Conservation (phyloP, 2,797 vertebrate genomes). For the Rhinoraja longicauda region DNA sequence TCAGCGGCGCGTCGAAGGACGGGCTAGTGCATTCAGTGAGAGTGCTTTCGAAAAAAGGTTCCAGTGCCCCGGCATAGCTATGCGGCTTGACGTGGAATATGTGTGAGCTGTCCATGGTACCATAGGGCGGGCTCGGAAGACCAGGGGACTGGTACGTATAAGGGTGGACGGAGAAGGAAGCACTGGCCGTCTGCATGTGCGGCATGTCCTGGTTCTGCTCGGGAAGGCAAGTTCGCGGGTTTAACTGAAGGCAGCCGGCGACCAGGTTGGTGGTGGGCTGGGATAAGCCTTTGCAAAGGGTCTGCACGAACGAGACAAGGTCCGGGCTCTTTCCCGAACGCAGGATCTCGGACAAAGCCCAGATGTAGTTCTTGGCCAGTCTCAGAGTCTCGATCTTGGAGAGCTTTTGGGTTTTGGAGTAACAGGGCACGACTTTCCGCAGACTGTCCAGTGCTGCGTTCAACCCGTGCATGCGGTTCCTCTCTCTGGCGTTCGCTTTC, state of each 20-base stretch:
- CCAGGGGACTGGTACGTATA: constrained; percentile 89
- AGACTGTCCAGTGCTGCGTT: constrained; percentile 97
- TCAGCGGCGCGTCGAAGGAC: constrained; percentile 86
- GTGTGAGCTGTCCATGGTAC: constrained; percentile 93
- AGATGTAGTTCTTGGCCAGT: constrained; percentile 96
- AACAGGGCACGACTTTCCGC: constrained; percentile 94
- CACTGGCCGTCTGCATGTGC: constrained; percentile 70
- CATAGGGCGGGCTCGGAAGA: constrained; percentile 90
- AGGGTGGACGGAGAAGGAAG: constrained; percentile 69
- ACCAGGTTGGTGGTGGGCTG: constrained; percentile 96
- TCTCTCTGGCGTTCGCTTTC: constrained; percentile 94
- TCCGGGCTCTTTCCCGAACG: constrained; percentile 91
- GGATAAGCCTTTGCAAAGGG: constrained; percentile 91
- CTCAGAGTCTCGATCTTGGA: constrained; percentile 96
- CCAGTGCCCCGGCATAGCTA: constrained; percentile 74
- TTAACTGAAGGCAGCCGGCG: constrained; percentile 92
- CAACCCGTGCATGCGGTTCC: constrained; percentile 95
- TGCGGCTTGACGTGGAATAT: constrained; percentile 89
- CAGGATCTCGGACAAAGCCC: constrained; percentile 90
- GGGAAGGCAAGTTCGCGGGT: constrained; percentile 89
- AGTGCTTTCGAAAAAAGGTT: constrained; percentile 86
- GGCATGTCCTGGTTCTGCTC: constrained; percentile 85
- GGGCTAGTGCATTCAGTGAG: constrained; percentile 77
- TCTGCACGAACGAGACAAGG: constrained; percentile 91
- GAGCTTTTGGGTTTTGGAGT: constrained; percentile 96